phyloP scores from a whole-genome alignment of 2,888 invertebrate species.

The Acronicta leporina region DNA sequence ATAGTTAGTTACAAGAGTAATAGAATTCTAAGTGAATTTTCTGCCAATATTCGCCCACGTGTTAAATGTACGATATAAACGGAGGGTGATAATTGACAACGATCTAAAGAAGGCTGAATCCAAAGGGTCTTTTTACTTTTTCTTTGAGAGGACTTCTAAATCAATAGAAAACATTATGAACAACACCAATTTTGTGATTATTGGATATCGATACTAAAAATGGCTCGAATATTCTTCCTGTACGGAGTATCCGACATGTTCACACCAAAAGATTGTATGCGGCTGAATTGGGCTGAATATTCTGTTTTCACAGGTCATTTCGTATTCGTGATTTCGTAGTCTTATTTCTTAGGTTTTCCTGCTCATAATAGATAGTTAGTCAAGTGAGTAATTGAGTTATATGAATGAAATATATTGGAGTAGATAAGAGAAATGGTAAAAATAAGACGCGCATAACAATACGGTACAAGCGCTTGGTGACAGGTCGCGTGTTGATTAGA shows the following conservation, averaged over 20 bases:
- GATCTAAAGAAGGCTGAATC: conserved; percentile 2
- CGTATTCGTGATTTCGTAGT: no score
- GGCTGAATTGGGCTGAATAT: no score
- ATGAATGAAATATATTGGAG: neutral
- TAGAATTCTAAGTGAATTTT: conserved; percentile 66
- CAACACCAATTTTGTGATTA: no score
- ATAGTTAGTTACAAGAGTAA: conserved; percentile 43
- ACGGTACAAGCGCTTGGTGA: conserved; percentile 59
- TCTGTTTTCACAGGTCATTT: no score
- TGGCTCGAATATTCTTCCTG: no score
- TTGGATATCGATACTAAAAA: no score
- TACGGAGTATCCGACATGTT: no score
- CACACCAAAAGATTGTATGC: no score
- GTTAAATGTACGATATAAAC: conserved; percentile 40
- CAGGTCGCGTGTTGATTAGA: conserved; percentile 79
- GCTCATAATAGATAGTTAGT: no score
- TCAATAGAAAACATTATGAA: no score
- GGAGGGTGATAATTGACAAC: conserved; percentile 18
- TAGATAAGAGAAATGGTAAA: neutral
- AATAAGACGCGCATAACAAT: conserved; percentile 32
- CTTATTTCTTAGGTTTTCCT: no score
- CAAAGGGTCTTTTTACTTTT: neutral
- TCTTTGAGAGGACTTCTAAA: neutral
- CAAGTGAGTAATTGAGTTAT: no score
- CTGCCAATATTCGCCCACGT: conserved; percentile 60